Conservation (phyloP, 2,888 invertebrate genomes). For the Thyatira batis region DNA sequence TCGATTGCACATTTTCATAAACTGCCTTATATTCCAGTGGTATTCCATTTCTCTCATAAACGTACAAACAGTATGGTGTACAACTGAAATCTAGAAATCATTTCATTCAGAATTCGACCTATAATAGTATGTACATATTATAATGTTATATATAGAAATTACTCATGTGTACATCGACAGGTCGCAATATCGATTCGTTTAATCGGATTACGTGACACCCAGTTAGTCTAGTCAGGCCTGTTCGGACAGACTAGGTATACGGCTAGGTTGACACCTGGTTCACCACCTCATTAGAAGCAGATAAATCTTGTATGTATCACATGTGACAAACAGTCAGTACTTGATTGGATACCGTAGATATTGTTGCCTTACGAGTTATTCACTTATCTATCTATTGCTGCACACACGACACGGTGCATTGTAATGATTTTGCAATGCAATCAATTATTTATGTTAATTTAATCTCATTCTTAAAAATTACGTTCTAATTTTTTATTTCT, state of each 20-base stretch:
- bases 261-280: constrained; percentile 27
- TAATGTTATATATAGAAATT: too few species aligned
- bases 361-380: not conserved
- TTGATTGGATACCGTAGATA: not conserved
- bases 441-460: not conserved
- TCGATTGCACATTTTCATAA: too few species aligned
- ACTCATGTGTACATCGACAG: constrained; percentile 16
- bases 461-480: too few species aligned
- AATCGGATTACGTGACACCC: constrained; percentile 42
- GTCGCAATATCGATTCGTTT: constrained; percentile 32
- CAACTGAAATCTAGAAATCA: too few species aligned
- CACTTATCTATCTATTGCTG: not conserved
- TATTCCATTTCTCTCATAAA: too few species aligned
- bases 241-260: constrained; percentile 13
- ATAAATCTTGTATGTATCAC: constrained; percentile 17
- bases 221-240: constrained; percentile 24
- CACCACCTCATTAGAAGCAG: constrained; percentile 29
- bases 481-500: not conserved
- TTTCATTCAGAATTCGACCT: too few species aligned
- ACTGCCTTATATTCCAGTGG: too few species aligned
- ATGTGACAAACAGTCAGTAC: constrained; percentile 1
- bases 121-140: too few species aligned
- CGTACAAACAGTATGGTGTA: too few species aligned
- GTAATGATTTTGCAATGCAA: not conserved
- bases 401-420: not conserved